Evolutionary conservation across 2,113 vertebrate genomes (phyloP), one percentile per base, ranked within the genome.

Genomic region (Cinclus cinclus): DNA sequence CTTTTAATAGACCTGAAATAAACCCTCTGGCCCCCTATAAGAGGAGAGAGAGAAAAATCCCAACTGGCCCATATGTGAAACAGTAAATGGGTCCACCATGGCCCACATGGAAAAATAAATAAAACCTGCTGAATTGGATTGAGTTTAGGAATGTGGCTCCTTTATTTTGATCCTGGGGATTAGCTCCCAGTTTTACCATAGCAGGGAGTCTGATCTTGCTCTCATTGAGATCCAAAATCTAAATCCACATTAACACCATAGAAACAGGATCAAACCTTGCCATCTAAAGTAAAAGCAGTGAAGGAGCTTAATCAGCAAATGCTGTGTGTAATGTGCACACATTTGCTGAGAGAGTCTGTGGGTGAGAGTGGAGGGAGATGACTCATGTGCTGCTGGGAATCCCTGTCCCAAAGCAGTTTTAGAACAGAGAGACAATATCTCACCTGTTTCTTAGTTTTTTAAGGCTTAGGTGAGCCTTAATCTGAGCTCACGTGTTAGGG

Each of bases 61-160:
- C 95, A 89, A 87, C 77, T 96, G 92, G 91, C 91, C 83, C 52
- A 52, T 95, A 94, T 90, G 94, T 49, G 77, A 93, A 95, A 87
- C 64, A 91, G 91, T 96, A 95, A 97, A 97, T 92, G 95, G 96
- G 96, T 96, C 95, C 92, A 67, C 89, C 91, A 93, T 90, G 92
- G 87, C 89, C 92, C 83, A 90, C 91, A 89, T 96, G 95, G 96
- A 97, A 97, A 97, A 97, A 96, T 92, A 97, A 95, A 96, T 96
- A 96, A 95, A 97, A 97, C 92, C 94, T 96, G 94, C 92, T 92
- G 95, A 94, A 95, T 79, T 96, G 94, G 93, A 96, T 90, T 90
- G 90, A 88, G 37, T 75, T 95, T 89, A 95, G 92, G 95, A 97
- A 97, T 96, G 94, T 86, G 75, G 59, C 68, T 95, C 68, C 94